phyloP scores from a whole-genome alignment of 2,113 vertebrate genomes.

The Notothenia coriiceps region DNA sequence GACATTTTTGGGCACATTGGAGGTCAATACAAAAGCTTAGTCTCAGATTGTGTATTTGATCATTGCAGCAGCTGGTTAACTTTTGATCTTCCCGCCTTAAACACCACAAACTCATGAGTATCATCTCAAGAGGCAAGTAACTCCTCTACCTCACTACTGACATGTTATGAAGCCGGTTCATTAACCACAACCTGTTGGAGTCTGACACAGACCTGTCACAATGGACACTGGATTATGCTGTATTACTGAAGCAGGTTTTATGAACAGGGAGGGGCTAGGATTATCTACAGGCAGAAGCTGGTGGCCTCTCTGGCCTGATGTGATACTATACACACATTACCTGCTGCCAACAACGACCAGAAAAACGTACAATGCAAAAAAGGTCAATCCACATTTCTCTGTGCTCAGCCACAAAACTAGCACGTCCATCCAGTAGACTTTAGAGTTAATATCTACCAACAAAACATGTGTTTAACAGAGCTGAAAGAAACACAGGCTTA shows the following conservation, averaged over 20 bases:
- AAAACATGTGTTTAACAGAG: not conserved
- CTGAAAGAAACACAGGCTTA: not conserved
- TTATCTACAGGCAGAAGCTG: slow-evolving; percentile 6
- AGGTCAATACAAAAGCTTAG: not conserved
- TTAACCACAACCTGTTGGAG: not conserved
- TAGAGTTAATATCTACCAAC: not conserved
- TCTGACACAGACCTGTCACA: not conserved
- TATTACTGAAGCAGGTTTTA: slow-evolving; percentile 24
- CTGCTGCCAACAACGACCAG: slow-evolving; percentile 34
- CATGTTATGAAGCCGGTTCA: not conserved
- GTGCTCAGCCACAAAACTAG: not conserved
- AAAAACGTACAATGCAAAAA: slow-evolving; percentile 18
- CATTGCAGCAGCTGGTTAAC: too few relatives aligned
- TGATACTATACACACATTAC: slow-evolving; percentile 25
- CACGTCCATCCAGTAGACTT: not conserved
- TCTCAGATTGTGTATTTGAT: not conserved
- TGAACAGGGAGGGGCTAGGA: slow-evolving; percentile 38
- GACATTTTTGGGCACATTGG: not conserved
- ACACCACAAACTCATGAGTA: not conserved
- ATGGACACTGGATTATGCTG: slow-evolving; percentile 25
- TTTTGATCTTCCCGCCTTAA: not conserved
- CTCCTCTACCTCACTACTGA: not conserved
- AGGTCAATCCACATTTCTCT: not conserved
- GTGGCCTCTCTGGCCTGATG: slow-evolving; percentile 17
- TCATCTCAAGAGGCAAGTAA: not conserved